Conservation (phyloP, 2,113 vertebrate genomes). For the Heptranchias perlo region DNA sequence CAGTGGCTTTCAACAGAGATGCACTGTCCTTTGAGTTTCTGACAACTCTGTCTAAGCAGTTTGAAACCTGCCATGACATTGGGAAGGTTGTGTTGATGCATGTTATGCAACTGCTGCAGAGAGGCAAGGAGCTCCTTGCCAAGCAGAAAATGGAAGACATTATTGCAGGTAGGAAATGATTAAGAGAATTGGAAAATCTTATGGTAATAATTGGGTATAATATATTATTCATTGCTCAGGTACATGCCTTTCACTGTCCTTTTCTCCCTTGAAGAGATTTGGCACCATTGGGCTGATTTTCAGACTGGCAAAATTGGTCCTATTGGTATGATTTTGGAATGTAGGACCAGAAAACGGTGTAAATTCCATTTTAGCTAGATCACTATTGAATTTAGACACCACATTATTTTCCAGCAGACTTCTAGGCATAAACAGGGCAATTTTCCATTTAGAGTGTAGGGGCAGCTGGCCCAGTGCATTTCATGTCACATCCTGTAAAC, state of each 20-base stretch:
- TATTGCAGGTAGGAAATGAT: slow-evolving; percentile 60
- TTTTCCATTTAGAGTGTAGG: neutral
- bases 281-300: neutral
- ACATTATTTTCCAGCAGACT: neutral
- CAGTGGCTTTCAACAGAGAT: slow-evolving; percentile 63
- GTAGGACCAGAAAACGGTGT: neutral
- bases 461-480: neutral
- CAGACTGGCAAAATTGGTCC: neutral
- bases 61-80: slow-evolving; percentile 71
- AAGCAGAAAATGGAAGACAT: slow-evolving; percentile 80
- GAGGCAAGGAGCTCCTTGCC: slow-evolving; percentile 67
- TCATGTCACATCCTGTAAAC: too few relatives aligned
- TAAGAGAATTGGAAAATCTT: neutral
- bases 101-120: slow-evolving; percentile 73
- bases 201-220: neutral
- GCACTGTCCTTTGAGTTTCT: slow-evolving; percentile 72
- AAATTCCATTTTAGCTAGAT: neutral
- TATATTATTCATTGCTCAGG: neutral
- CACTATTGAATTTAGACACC: neutral
- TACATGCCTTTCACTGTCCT: neutral
- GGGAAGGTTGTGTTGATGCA: slow-evolving; percentile 69
- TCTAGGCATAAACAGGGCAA: neutral
- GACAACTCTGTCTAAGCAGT: slow-evolving; percentile 67
- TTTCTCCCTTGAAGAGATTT: neutral
- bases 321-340: neutral